phyloP scores from a whole-genome alignment of 2,888 invertebrate species.

The Pristionchus maxplancki region DNA sequence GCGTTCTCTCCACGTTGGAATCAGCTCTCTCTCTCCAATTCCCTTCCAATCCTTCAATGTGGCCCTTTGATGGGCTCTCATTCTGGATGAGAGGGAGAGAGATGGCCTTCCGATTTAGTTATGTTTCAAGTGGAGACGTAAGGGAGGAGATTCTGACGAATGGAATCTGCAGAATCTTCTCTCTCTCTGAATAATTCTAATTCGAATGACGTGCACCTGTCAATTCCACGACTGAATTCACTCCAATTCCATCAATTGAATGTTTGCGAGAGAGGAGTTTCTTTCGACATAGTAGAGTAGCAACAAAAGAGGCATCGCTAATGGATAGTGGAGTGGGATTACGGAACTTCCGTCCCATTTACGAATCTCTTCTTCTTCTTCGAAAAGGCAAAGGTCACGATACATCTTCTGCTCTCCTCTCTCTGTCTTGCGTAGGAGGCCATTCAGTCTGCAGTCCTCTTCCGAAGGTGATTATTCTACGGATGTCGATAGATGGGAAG shows the following conservation, averaged over 20 bases:
- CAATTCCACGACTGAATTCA: conserved; percentile 8
- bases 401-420: conserved; percentile 12
- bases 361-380: neutral
- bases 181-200: conserved; percentile 30
- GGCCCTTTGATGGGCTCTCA: conserved; percentile 6
- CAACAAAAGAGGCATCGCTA: conserved; percentile 34
- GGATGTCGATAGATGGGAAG: neutral
- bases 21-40: neutral
- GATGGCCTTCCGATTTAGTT: conserved; percentile 17
- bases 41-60: neutral
- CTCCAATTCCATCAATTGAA: neutral
- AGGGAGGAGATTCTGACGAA: conserved; percentile 14
- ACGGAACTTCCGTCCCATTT: conserved; percentile 37
- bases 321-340: conserved; percentile 36
- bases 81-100: neutral
- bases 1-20: neutral
- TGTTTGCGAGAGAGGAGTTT: neutral
- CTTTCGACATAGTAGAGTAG: neutral
- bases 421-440: neutral
- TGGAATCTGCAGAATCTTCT: conserved; percentile 11
- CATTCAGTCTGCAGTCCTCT: neutral
- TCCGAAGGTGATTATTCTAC: neutral
- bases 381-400: conserved; percentile 25
- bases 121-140: neutral
- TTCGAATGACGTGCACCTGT: conserved; percentile 4